A percentile compares a stretch with the other conserved stretches of the same genome.
Evolutionary conservation across 2,888 invertebrate genomes (phyloP).

Genomic region (Sturmia bella): DNA sequence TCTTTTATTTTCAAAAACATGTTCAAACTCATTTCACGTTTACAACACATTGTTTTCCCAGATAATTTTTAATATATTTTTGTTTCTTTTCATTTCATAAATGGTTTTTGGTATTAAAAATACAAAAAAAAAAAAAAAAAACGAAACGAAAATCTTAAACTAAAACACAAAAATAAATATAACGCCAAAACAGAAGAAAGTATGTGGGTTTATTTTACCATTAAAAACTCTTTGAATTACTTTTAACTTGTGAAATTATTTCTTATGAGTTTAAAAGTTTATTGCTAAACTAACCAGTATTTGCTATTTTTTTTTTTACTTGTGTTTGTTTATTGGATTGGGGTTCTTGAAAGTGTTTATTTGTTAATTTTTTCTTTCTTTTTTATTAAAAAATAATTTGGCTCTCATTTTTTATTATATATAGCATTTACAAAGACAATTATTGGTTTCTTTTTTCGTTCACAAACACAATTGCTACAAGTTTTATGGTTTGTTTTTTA

Average conservation of each 20-base stretch:
- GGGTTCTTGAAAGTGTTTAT: slow-evolving; percentile 35
- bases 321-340: slow-evolving; percentile 42
- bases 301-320: slow-evolving; percentile 53
- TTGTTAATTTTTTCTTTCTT: slow-evolving; percentile 13
- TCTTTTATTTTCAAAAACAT: slow-evolving; percentile 28
- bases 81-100: slow-evolving; percentile 69
- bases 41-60: slow-evolving; percentile 14
- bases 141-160: slow-evolving; percentile 52
- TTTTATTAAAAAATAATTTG: slow-evolving; percentile 46
- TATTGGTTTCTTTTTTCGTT: not conserved
- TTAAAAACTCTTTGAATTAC: slow-evolving; percentile 28
- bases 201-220: slow-evolving; percentile 69
- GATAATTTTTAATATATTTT: slow-evolving; percentile 63
- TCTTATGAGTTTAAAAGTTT: slow-evolving; percentile 29
- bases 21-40: slow-evolving; percentile 45
- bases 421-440: slow-evolving; percentile 5
- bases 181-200: slow-evolving; percentile 71
- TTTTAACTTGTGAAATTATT: slow-evolving; percentile 16
- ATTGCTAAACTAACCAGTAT: slow-evolving; percentile 61
- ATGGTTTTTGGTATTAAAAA: slow-evolving; percentile 46
- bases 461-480: slow-evolving; percentile 18
- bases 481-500: slow-evolving; percentile 25
- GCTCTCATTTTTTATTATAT: slow-evolving; percentile 49
- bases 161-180: slow-evolving; percentile 61
- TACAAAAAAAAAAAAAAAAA: slow-evolving; percentile 54